Base-by-base conservation (phyloP, 2,888 invertebrate species). In the Eristalis arbustorum region DNA sequence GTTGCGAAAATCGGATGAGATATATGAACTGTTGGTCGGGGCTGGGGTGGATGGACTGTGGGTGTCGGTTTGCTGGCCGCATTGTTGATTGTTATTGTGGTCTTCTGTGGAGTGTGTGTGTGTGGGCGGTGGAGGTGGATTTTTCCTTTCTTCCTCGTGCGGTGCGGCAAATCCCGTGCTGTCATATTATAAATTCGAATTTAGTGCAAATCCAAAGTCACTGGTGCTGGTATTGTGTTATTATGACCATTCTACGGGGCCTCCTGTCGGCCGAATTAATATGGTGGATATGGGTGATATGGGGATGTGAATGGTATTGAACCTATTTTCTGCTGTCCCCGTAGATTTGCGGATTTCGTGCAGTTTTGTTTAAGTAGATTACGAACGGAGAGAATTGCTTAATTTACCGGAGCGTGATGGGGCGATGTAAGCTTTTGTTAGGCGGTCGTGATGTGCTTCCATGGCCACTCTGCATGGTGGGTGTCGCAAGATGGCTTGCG, bases 151-250 rank as follows among this genome's bases (percentile, higher is more conserved):
- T 62, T 56, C 62, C 68, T 13, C n/a, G n/a, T 42, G 4, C 66
- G 68, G 11, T 59, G 31, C 31, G 11, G 25, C 14, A 74, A 49
- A 77, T 76, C 49, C 66, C 74, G 62, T 71, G 78, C 85, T 78
- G 82, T 74, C 78, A 82, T 82, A 87, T 87, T 87, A 82, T 87
- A 87, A 87, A 87, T 87, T 87, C 85, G 85, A 87, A 87, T 87
- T 87, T 87, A 78, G 85, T 82, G 78, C 62, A 78, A 87, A 87
- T 82, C 82, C 78, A 66, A 71, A 78, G 71, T 87, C 74, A 71
- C 42, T 82, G 77, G 40, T 74, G 69, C 66, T 74, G 82, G 59
- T 63, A 82, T 87, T 82, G 64, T 77, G 73, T 67, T 59, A 73
- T 76, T 76, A 74, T 69, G 68, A 77, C 77, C 69, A 85, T 77